Percentiles rank a stretch among this genome's conserved stretches.
phyloP scores from a whole-genome alignment of 1,140 invertebrate genomes.

The Cyclina sinensis region DNA sequence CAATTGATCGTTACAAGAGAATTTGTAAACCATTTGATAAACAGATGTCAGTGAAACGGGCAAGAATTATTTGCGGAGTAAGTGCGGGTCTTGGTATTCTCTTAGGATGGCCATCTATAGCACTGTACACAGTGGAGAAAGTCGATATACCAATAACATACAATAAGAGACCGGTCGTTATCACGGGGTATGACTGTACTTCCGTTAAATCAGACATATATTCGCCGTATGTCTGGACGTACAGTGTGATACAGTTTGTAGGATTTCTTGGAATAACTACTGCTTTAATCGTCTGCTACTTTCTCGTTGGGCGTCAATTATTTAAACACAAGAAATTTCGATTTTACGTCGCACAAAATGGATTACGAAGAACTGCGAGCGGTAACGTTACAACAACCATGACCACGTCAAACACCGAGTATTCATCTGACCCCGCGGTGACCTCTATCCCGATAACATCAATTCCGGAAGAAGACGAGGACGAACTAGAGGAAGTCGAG shows the following conservation, averaged over 20 bases:
- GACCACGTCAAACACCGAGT: constrained; percentile 47
- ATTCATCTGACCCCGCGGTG: constrained; percentile 44
- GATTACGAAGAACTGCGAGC: constrained; percentile 52
- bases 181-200: constrained; percentile 57
- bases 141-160: constrained; percentile 39
- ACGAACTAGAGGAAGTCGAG: constrained; percentile 55
- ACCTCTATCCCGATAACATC: constrained; percentile 42
- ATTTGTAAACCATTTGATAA: constrained; percentile 76
- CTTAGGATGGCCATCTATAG: constrained; percentile 58
- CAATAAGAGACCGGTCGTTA: neutral
- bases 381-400: constrained; percentile 50
- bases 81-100: constrained; percentile 23
- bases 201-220: constrained; percentile 50
- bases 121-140: constrained; percentile 52
- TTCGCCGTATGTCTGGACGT: constrained; percentile 19
- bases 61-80: constrained; percentile 35
- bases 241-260: constrained; percentile 56
- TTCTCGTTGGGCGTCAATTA: constrained; percentile 61
- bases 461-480: constrained; percentile 63
- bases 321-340: constrained; percentile 65
- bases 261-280: constrained; percentile 44
- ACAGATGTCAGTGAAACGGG: constrained; percentile 45
- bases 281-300: constrained; percentile 63
- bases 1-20: constrained; percentile 76
- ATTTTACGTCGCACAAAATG: constrained; percentile 59